Evolutionary conservation across 2,113 vertebrate genomes (phyloP), one percentile per base, ranked within the genome.

Genomic region (Polypterus bichir): DNA sequence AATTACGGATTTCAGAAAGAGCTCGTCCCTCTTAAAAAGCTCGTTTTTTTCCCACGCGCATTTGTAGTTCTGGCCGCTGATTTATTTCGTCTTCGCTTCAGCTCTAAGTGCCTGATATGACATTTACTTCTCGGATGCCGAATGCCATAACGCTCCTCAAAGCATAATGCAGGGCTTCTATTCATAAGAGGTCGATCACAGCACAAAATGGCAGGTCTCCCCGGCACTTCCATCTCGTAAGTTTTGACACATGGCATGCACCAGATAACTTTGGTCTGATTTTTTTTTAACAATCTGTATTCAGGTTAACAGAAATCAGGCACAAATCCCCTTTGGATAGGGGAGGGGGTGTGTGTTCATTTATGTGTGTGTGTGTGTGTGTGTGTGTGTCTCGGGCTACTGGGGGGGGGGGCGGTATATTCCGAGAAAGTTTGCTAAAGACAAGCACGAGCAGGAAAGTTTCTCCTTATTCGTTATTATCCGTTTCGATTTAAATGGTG

Each of bases 161-260:
- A 83, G 85, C 82, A 75, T 73, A 79, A 76, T 71, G 79, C 80
- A 65, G 65, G 75, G 78, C 70, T 76, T 77, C 79, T 76, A 81
- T 84, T 81, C 82, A 79, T 79, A 74, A 79, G 82, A 86, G 89
- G 88, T 88, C 83, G 83, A 82, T 79, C 84, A 78, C 78, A 78
- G 83, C 86, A 91, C 92, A 93, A 96, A 89, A 94, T 94, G 93
- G 91, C 92, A 93, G 89, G 87, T 89, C 89, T 84, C 86, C 65
- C 76, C 82, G 82, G 87, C 86, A 83, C 80, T 79, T 70, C 86
- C 80, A 85, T 79, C 82, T 82, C 79, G 72, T 81, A 89, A 91
- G 86, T 92, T 91, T 79, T 83, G 79, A 86, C 81, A 86, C 86
- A 78, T 76, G 76, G 72, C 70, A 72, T 78, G 75, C 79, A 76